Base-by-base conservation (phyloP, 2,797 vertebrate genomes). In the Halcyon chelicuti region DNA sequence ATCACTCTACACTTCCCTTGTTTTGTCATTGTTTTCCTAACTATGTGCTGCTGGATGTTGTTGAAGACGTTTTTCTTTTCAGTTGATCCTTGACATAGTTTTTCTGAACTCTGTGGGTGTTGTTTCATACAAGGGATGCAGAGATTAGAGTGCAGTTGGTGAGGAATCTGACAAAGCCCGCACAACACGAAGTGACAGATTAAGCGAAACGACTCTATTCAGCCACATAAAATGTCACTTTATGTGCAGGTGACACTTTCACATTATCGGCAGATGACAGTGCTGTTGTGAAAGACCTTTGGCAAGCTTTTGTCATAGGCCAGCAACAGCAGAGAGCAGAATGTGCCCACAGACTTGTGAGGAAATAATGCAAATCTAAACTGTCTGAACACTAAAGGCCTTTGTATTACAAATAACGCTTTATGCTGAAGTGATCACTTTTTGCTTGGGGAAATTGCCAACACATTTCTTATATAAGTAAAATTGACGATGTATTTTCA, bases 231-330 rank as follows among this genome's bases (percentile, higher is more conserved):
- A 94, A 92, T 66, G 67, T 85, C 91, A 81, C 66, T 71, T 28
- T 58, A 10, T 78, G 86, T 46, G 66, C 70, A 83, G 90, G 80
- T 90, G 88, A 37, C 58, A 49, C 77, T 76, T 79, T 25, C 77
- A 79, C 60, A 8, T 72, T 70, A 78, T 66, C 74, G 54, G 31
- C 66, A 73, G 51, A 35, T 78, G 75, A 85, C 89, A 87, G 42
- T 33, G 49, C 33, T 60, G 55, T 52, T 89, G 55, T 60, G 71
- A 15, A 52, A 63, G 95, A 96, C 91, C 91, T 94, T 93, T 91
- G 80, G 58, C 46, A 65, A 89, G 60, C 77, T 75, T 68, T 72
- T 79, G 37, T 66, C 78, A 63, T 2, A 47, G 63, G 84, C 87
- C 89, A 85, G 35, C 11, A 65, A 66, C 76, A 55, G 39, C 67